phyloP scores from a whole-genome alignment of 2,888 invertebrate genomes.

The Deroplatys truncata region DNA sequence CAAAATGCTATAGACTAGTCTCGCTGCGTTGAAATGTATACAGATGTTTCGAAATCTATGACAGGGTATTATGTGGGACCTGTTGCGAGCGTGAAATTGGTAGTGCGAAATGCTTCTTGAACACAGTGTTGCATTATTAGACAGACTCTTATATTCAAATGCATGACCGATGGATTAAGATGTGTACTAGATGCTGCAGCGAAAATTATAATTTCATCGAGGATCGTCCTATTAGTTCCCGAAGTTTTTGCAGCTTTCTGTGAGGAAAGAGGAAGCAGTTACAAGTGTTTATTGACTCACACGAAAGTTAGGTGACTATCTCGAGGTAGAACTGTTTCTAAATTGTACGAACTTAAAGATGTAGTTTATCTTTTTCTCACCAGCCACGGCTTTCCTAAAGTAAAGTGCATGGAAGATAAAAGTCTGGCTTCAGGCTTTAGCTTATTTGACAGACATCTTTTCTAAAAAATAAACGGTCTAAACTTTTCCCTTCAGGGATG shows the following conservation, averaged over 20 bases:
- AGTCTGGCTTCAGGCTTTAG: not conserved
- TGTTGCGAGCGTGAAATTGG: too few species aligned
- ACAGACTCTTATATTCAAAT: not conserved
- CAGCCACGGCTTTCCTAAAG: too few species aligned
- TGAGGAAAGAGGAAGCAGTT: not conserved
- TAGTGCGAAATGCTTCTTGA: too few species aligned
- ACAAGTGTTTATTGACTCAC: not conserved
- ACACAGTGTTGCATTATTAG: not conserved
- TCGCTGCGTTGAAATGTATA: not conserved
- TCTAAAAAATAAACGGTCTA: not conserved
- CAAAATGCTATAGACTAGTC: not conserved
- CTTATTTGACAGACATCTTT: not conserved
- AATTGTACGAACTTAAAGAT: too few species aligned
- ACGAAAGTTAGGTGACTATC: too few species aligned
- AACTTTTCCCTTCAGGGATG: too few species aligned
- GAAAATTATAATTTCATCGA: not conserved
- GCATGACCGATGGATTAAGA: not conserved
- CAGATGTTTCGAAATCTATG: not conserved
- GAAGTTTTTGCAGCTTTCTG: not conserved
- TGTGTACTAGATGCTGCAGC: not conserved
- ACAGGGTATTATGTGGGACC: too few species aligned
- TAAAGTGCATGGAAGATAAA: too few species aligned
- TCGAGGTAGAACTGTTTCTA: too few species aligned
- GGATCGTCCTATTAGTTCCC: not conserved
- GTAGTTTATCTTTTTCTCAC: too few species aligned